Percentiles rank a stretch among this genome's conserved stretches.
These are phyloP conservation scores for Chouioia cunea DNA, from an alignment of 2,888 invertebrate genomes.

Conservation along the genomic window DNA sequence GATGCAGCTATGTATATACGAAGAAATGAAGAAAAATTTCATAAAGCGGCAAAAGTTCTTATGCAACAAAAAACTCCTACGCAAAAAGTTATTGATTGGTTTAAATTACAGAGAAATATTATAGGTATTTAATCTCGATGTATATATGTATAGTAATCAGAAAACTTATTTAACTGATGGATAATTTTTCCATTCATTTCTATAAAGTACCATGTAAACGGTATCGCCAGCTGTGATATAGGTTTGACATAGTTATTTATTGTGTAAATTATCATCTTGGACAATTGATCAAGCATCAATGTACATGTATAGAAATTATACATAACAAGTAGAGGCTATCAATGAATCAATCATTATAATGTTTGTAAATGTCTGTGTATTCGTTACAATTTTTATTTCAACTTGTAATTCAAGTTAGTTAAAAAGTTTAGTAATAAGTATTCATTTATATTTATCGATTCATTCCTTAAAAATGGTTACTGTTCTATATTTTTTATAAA, in stretches of 20 bases:
- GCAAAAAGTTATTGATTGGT: constrained; percentile 70
- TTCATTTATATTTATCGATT: constrained; percentile 6
- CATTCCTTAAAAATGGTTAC: constrained; percentile 18
- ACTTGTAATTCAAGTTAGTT: too few species aligned
- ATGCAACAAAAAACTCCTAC: constrained; percentile 63
- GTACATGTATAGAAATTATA: not conserved
- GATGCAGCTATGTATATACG: constrained; percentile 86
- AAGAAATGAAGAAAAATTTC: constrained; percentile 84
- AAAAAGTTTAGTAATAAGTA: not conserved
- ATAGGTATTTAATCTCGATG: constrained; percentile 55
- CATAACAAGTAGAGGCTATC: too few species aligned
- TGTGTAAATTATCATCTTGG: too few species aligned
- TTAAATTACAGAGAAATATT: constrained; percentile 66
- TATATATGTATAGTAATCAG: not conserved
- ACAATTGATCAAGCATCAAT: not conserved
- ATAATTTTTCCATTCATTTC: not conserved
- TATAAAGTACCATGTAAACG: constrained; percentile 9
- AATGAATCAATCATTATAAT: too few species aligned
- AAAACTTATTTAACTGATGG: too few species aligned
- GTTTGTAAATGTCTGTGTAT: too few species aligned
- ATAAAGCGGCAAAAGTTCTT: constrained; percentile 73
- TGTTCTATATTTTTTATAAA: constrained; percentile 16
- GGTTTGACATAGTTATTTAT: too few species aligned
- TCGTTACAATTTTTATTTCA: too few species aligned
- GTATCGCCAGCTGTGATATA: constrained; percentile 28